phyloP scores from a whole-genome alignment of 1,140 invertebrate genomes.

The Nephotettix cincticeps region DNA sequence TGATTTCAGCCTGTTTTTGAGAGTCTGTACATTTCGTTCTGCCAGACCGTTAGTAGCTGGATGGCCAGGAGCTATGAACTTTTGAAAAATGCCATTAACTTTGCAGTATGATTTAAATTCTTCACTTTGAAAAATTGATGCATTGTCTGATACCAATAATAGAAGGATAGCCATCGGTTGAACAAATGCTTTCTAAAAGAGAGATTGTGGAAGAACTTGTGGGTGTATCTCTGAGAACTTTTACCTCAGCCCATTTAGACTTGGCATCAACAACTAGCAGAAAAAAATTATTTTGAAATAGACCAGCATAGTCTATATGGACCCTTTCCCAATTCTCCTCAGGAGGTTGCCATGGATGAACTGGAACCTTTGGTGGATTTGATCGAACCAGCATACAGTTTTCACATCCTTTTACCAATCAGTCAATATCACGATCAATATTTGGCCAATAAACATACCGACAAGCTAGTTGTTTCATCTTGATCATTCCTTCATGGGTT shows the following conservation, averaged over 20 bases:
- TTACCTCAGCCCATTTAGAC: conserved; percentile 39
- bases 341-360: conserved; percentile 41
- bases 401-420: conserved; percentile 37
- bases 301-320: conserved; percentile 44
- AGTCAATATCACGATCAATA: conserved; percentile 42
- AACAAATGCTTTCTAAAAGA: conserved; percentile 2
- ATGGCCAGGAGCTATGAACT: conserved; percentile 40
- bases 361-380: conserved; percentile 34
- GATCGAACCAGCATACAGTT: conserved; percentile 35
- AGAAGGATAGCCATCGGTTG: conserved; percentile 25
- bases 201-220: conserved; percentile 7
- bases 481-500: conserved; percentile 40
- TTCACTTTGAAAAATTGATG: conserved; percentile 35
- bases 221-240: background rate
- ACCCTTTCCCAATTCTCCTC: conserved; percentile 40
- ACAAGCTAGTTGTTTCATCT: conserved; percentile 42
- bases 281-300: conserved; percentile 43
- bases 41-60: conserved; percentile 43
- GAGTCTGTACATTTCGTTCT: conserved; percentile 43
- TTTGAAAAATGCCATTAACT: conserved; percentile 40
- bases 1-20: conserved; percentile 38
- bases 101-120: conserved; percentile 39
- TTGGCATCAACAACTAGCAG: conserved; percentile 49
- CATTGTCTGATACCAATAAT: conserved; percentile 32
- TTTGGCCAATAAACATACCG: conserved; percentile 39